A percentile compares a stretch with the other conserved stretches of the same genome.
Conservation (phyloP, 2,797 vertebrate species). For the Mus minutoides region DNA sequence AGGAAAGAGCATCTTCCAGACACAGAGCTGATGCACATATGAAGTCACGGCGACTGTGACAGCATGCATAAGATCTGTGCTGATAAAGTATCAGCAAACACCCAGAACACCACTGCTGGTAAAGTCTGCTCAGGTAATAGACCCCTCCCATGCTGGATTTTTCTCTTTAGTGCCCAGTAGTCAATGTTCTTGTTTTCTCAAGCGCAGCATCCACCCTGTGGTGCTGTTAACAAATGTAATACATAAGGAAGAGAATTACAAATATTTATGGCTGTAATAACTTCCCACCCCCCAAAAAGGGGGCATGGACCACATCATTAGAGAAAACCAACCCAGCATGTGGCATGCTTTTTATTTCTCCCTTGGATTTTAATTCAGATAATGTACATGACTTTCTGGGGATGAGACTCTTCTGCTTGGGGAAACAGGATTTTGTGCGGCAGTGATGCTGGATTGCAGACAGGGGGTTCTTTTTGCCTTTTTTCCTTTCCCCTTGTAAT, state of each 20-base stretch:
- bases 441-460: slow-evolving; percentile 46
- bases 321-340: slow-evolving; percentile 72
- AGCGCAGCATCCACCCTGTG: slow-evolving; percentile 25
- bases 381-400: slow-evolving; percentile 42
- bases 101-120: not conserved
- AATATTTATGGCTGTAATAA: slow-evolving; percentile 71
- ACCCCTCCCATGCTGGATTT: not conserved
- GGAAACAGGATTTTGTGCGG: slow-evolving; percentile 36
- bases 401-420: slow-evolving; percentile 45
- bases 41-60: not conserved
- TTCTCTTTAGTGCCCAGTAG: not conserved
- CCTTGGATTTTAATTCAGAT: slow-evolving; percentile 61
- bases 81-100: not conserved
- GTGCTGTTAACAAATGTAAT: slow-evolving; percentile 68
- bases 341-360: slow-evolving; percentile 15
- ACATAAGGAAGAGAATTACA: slow-evolving; percentile 66
- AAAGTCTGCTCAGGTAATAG: not conserved
- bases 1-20: not conserved
- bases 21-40: not conserved
- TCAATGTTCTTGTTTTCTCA: slow-evolving; percentile 51
- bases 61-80: not conserved
- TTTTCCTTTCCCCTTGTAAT: slow-evolving; percentile 27
- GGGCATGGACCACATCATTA: slow-evolving; percentile 69
- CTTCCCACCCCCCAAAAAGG: slow-evolving; percentile 58
- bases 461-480: slow-evolving; percentile 36